Evolutionary conservation across 2,113 vertebrate genomes (phyloP).

Genomic region (Conger conger): DNA sequence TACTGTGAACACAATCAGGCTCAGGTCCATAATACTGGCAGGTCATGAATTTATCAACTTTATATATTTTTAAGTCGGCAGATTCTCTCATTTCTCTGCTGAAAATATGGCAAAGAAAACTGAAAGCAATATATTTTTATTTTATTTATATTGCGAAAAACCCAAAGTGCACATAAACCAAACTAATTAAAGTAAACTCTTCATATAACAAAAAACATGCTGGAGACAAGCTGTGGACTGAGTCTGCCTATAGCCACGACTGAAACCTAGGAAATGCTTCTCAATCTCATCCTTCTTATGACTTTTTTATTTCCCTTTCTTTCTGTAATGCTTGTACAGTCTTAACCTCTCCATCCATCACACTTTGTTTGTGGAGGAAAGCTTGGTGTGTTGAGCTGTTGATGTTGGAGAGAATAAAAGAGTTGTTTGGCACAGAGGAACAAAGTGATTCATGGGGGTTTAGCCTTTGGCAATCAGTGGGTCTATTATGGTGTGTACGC

Average conservation of each 20-base stretch:
- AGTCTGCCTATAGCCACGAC: not conserved
- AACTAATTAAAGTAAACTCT: too few relatives aligned
- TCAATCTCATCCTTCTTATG: not conserved
- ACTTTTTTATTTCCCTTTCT: not conserved
- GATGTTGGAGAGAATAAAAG: not conserved
- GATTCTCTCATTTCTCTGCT: not conserved
- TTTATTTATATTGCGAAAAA: not conserved
- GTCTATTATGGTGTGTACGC: not conserved
- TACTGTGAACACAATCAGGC: not conserved
- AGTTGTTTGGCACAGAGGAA: not conserved
- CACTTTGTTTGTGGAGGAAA: conserved; percentile 1
- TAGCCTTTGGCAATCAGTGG: not conserved
- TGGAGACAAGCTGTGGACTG: conserved; percentile 13
- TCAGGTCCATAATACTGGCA: not conserved
- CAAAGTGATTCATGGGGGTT: not conserved
- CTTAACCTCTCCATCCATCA: not conserved
- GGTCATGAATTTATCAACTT: too few relatives aligned
- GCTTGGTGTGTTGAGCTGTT: not conserved
- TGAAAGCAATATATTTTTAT: not conserved
- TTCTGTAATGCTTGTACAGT: not conserved
- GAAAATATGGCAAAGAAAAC: not conserved
- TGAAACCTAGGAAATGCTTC: not conserved
- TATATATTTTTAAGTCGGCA: not conserved
- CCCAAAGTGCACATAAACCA: not conserved
- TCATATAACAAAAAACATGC: conserved; percentile 10